Base-by-base conservation (phyloP, 2,113 vertebrate species). In the Tachycineta bicolor region DNA sequence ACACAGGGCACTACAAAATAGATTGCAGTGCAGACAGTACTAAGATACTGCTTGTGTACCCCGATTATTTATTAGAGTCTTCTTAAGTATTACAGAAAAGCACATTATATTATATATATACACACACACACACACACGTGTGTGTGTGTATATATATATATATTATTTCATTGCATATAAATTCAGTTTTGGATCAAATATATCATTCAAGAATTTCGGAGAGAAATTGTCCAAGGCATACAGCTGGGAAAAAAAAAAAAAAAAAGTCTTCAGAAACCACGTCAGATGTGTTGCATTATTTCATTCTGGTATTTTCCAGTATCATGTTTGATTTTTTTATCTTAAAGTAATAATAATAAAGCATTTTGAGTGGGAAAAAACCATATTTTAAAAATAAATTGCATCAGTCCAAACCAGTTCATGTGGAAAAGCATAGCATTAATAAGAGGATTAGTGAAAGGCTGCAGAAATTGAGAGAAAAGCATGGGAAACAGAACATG, bases 311-410 rank as follows among this genome's bases (percentile, higher is more conserved):
- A 31, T 44, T 94, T 63, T 55, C 14, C 65, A 12, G 67, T 14
- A 41, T 2, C 28, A 14, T 39, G n/a, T 34, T 71, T 59, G 7
- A 62, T 18, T 25, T 83, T 79, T 59, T 76, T 50, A 10, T 11
- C 5, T 76, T 20, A 79, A 17, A 29, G 44, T 28, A 26, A 18
- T 13, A 8, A 8, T 12, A 47, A 79, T 41, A 28, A n/a, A 10
- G 5, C 1, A 26, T n/a, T 64, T 77, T 52, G 3, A 3, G 33
- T 18, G 6, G 3, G 14, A 2, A 2, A 5, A 26, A 69, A 43
- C 3, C 1, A 14, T 1, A 21, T 25, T 46, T 52, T 17, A 1
- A 39, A 44, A 80, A 33, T 16, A 8, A 50, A 9, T 15, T 28
- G 0, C 39, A n/a, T 37, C 28, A 73, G 7, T 14, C 19, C 7